phyloP scores from a whole-genome alignment of 2,797 vertebrate species.

The Echiichthys vipera region DNA sequence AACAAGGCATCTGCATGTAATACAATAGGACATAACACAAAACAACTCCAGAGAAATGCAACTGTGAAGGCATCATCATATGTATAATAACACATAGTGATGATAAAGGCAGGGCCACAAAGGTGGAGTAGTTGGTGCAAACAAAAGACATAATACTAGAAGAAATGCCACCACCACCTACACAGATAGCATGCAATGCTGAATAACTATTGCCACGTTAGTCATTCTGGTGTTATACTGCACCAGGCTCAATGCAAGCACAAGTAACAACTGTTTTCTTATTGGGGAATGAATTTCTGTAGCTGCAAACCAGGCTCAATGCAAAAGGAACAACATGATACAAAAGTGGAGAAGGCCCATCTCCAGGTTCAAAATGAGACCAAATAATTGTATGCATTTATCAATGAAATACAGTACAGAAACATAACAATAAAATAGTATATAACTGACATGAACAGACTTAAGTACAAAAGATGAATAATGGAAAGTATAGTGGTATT shows the following conservation, averaged over 20 bases:
- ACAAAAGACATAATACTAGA: conserved; percentile 70
- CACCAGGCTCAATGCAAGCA: conserved; percentile 52
- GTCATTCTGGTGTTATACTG: conserved; percentile 49
- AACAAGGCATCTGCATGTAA: conserved; percentile 66
- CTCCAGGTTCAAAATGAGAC: conserved; percentile 47
- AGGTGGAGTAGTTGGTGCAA: conserved; percentile 58
- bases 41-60: conserved; percentile 58
- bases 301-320: conserved; percentile 53
- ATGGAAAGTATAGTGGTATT: conserved; percentile 71
- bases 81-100: conserved; percentile 53
- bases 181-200: conserved; percentile 69
- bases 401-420: conserved; percentile 61
- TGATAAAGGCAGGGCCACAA: conserved; percentile 46
- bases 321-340: conserved; percentile 42
- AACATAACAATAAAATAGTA: conserved; percentile 48
- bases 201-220: conserved; percentile 45
- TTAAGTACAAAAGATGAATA: conserved; percentile 64
- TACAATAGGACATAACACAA: conserved; percentile 58
- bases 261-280: conserved; percentile 33
- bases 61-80: conserved; percentile 56
- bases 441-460: conserved; percentile 53
- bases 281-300: conserved; percentile 52
- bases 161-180: conserved; percentile 52
- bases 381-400: conserved; percentile 38
- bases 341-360: conserved; percentile 59